A percentile compares a stretch with the other conserved stretches of the same genome.
phyloP scores from a whole-genome alignment of 2,113 vertebrate genomes.

The Scomber colias region DNA sequence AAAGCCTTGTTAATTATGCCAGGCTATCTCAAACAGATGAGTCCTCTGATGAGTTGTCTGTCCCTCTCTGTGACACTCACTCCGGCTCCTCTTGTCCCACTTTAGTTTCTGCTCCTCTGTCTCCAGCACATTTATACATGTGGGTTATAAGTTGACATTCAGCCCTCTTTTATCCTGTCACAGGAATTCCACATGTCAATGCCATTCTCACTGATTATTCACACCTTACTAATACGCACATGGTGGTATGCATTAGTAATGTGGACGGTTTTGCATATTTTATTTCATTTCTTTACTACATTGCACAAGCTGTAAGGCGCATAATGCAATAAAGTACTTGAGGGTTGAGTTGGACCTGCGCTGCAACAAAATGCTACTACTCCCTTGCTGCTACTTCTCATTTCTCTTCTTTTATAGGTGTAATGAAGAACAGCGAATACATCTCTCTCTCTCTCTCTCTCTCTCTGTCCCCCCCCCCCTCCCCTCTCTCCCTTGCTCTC shows the following conservation, averaged over 20 bases:
- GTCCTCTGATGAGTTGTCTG: constrained; percentile 58
- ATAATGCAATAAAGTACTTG: constrained; percentile 29
- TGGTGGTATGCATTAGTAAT: background rate
- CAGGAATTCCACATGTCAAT: background rate
- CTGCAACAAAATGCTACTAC: constrained; percentile 54
- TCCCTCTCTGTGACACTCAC: constrained; percentile 54
- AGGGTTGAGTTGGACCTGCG: constrained; percentile 25
- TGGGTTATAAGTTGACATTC: constrained; percentile 19
- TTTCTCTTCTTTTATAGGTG: constrained; percentile 76
- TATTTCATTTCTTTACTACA: background rate
- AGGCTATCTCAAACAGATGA: constrained; percentile 70
- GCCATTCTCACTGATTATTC: background rate
- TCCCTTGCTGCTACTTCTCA: constrained; percentile 68
- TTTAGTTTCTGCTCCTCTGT: constrained; percentile 37
- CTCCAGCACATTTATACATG: constrained; percentile 7
- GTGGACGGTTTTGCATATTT: background rate
- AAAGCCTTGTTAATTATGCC: constrained; percentile 76
- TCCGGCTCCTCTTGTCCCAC: constrained; percentile 55
- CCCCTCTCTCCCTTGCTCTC: constrained; percentile 46
- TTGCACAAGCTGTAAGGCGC: constrained; percentile 5
- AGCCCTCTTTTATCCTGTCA: constrained; percentile 11
- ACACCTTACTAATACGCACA: background rate
- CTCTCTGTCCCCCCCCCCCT: background rate
- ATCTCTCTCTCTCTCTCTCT: constrained; percentile 41
- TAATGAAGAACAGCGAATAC: constrained; percentile 77